Evolutionary conservation across 2,888 invertebrate genomes (phyloP), one percentile per base, ranked within the genome.

Genomic region (Polyommatus iphigenia): DNA sequence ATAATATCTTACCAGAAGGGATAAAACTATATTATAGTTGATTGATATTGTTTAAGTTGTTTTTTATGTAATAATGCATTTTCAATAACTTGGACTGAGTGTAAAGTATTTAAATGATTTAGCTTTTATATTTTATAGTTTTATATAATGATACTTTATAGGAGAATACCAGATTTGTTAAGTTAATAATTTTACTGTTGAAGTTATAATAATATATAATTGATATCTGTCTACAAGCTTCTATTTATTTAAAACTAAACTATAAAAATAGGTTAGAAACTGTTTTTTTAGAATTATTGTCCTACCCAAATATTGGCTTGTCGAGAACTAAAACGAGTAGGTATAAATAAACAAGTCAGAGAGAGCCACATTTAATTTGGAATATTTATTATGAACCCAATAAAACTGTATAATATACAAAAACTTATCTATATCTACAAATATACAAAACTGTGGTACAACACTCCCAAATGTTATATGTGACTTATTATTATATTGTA

Each of bases 151-250:
- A 67, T 62, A 20, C 5, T 24, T 20, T 29, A 24, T 59, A 15
- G 15, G 8, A 59, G 13, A 8, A 82, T 84, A 88, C 87, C 87
- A 87, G 89, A 90, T 89, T 90, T 90, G 88, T 91, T 91, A 91
- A 88, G 87, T 89, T 90, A 82, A 36, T 87, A 85, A 85, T 87
- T 86, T 87, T 84, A 87, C 87, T 88, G 87, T 90, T 91, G 84
- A 76, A 91, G 89, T 90, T 91, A 20, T 62, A 67, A 20, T 59
- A 62, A 29, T 29, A 67, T 15, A 67, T n/a, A n/a, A n/a, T 67
- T 89, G 89, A 85, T 84, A 85, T 84, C 84, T 86, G 82, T 85
- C 84, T 85, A 85, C 85, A 85, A 83, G 50, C 59, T 71, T 24
- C 15, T 71, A 57, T 81, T 80, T 81, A 81, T 82, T 83, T 84